phyloP scores from a whole-genome alignment of 1,140 invertebrate species.

The Pararge aegeria region DNA sequence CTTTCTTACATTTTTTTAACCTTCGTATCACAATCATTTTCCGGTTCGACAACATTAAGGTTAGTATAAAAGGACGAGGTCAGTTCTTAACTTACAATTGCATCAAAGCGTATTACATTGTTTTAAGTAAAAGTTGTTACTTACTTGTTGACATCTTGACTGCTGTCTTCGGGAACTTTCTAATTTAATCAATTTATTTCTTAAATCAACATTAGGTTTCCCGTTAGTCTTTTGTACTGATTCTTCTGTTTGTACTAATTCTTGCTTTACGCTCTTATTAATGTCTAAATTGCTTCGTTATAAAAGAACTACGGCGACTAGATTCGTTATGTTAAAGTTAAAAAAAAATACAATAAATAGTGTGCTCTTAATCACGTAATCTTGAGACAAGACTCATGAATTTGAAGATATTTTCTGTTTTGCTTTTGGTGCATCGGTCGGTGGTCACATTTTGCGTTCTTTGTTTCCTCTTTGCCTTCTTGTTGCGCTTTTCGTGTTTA shows the following conservation, averaged over 20 bases:
- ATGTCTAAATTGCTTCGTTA: conserved; percentile 68
- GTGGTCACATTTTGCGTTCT: conserved; percentile 70
- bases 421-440: conserved; percentile 50
- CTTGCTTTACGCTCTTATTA: conserved; percentile 41
- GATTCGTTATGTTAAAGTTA: conserved; percentile 71
- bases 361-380: conserved; percentile 64
- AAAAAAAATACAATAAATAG: conserved; percentile 63
- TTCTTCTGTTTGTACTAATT: conserved; percentile 62
- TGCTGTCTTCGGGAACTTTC: conserved; percentile 47
- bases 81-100: conserved; percentile 2
- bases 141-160: conserved; percentile 69
- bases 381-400: conserved; percentile 63
- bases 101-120: background rate
- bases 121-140: conserved; percentile 27
- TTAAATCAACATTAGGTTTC: conserved; percentile 68
- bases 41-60: conserved; percentile 14
- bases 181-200: conserved; percentile 66
- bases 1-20: background rate
- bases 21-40: conserved; percentile 11
- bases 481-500: conserved; percentile 28
- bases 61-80: conserved; percentile 17
- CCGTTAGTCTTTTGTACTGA: conserved; percentile 58
- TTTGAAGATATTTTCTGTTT: conserved; percentile 49
- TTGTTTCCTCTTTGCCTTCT: conserved; percentile 32
- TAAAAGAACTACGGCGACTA: conserved; percentile 72